Percentiles rank a stretch among this genome's conserved stretches.
Evolutionary conservation across 2,888 invertebrate species (phyloP).

Genomic region (Lissonota sp.): DNA sequence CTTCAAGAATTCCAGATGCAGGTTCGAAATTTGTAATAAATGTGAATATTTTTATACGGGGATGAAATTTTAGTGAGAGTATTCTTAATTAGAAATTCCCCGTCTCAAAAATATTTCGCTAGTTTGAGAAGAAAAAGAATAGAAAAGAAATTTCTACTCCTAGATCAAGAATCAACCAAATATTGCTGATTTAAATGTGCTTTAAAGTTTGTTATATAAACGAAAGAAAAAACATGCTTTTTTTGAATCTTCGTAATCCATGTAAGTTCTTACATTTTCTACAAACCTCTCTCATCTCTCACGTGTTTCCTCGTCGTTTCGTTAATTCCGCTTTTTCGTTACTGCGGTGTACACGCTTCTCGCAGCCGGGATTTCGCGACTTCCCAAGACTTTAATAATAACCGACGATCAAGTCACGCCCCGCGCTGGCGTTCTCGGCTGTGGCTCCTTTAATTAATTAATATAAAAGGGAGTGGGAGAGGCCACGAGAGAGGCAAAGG

Average conservation of each 20-base stretch:
- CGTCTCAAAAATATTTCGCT: too few species aligned
- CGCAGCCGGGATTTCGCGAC: constrained; percentile 60
- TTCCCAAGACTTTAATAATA: constrained; percentile 73
- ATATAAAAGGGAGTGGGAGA: constrained; percentile 60
- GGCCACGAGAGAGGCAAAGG: background rate
- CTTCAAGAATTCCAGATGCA: background rate
- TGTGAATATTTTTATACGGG: background rate
- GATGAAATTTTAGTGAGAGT: too few species aligned
- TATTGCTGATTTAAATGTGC: too few species aligned
- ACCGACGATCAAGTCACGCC: constrained; percentile 68
- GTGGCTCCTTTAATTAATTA: constrained; percentile 74
- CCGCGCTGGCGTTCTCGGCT: constrained; percentile 52
- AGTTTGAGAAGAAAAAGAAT: too few species aligned
- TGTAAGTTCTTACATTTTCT: constrained; percentile 60
- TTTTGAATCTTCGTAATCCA: too few species aligned
- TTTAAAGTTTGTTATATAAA: too few species aligned
- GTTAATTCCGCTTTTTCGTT: constrained; percentile 33
- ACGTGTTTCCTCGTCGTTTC: constrained; percentile 36
- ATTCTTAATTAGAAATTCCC: too few species aligned
- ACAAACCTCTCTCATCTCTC: constrained; percentile 19
- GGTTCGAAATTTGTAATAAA: background rate
- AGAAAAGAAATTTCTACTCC: too few species aligned
- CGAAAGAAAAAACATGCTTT: too few species aligned
- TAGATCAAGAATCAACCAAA: too few species aligned
- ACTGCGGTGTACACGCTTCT: constrained; percentile 16